Conservation (phyloP, 1,140 invertebrate species). For the Paraescarpia echinospica region DNA sequence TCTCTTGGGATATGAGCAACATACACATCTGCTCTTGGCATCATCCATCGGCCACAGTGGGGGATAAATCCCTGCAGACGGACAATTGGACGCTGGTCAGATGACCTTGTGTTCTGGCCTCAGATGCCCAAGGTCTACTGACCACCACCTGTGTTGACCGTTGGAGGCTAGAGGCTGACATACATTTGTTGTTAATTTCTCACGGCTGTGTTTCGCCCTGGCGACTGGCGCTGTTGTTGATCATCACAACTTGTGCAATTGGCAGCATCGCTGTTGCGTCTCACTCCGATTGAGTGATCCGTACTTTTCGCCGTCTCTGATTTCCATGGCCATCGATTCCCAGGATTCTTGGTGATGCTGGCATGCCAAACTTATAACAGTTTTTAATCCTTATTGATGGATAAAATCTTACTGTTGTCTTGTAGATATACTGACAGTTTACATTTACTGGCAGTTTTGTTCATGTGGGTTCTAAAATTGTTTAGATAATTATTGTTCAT, state of each 20-base stretch:
- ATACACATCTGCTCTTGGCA: too few relatives aligned
- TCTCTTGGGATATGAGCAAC: too few relatives aligned
- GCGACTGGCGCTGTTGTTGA: not conserved
- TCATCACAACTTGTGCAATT: not conserved
- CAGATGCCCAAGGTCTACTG: not conserved
- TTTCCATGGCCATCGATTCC: not conserved
- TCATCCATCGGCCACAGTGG: not conserved
- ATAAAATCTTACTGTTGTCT: not conserved
- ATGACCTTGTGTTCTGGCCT: slow-evolving; percentile 16
- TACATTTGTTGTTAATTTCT: not conserved
- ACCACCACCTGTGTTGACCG: slow-evolving; percentile 12
- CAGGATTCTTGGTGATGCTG: not conserved
- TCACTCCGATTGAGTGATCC: not conserved
- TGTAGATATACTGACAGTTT: not conserved
- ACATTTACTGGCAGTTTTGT: not conserved
- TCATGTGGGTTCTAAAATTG: not conserved
- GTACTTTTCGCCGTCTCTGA: not conserved
- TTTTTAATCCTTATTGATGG: not conserved
- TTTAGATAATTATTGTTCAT: too few relatives aligned
- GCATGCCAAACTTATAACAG: not conserved
- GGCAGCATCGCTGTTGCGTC: not conserved
- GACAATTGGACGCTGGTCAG: not conserved
- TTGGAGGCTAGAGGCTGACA: not conserved
- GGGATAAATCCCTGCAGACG: not conserved
- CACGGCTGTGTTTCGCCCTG: not conserved